Percentiles rank a stretch among this genome's conserved stretches.
These are phyloP conservation scores for Pelobates fuscus DNA, from an alignment of 2,113 vertebrate genomes.

Conservation along the genomic window DNA sequence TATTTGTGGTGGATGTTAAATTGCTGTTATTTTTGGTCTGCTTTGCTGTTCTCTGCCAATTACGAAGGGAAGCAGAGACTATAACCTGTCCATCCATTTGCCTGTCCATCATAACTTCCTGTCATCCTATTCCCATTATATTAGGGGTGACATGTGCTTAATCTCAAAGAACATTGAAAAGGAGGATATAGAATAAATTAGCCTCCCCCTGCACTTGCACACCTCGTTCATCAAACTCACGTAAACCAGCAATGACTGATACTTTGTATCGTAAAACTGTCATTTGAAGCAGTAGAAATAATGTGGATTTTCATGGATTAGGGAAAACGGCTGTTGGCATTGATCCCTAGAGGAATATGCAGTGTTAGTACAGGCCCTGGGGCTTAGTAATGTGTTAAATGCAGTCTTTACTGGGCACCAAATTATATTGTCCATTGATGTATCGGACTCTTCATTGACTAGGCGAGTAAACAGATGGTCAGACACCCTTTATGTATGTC, in stretches of 20 bases:
- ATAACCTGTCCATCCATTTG: too few species aligned
- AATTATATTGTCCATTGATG: neutral
- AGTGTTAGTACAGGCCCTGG: neutral
- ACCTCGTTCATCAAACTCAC: neutral
- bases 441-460: neutral
- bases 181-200: too few species aligned
- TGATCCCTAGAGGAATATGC: neutral
- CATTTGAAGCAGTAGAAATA: slow-evolving; percentile 10
- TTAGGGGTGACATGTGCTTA: too few species aligned
- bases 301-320: slow-evolving; percentile 26
- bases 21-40: too few species aligned
- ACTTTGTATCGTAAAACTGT: slow-evolving; percentile 21
- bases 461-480: neutral
- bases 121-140: too few species aligned
- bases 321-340: neutral
- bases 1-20: too few species aligned
- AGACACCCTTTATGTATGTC: neutral
- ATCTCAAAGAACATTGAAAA: too few species aligned
- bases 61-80: too few species aligned
- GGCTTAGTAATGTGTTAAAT: neutral
- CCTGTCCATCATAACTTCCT: too few species aligned
- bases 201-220: neutral
- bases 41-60: too few species aligned
- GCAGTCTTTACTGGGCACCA: neutral
- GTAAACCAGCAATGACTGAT: neutral